Conservation (phyloP, 2,113 vertebrate genomes). For the Corythornis madagascariensis region DNA sequence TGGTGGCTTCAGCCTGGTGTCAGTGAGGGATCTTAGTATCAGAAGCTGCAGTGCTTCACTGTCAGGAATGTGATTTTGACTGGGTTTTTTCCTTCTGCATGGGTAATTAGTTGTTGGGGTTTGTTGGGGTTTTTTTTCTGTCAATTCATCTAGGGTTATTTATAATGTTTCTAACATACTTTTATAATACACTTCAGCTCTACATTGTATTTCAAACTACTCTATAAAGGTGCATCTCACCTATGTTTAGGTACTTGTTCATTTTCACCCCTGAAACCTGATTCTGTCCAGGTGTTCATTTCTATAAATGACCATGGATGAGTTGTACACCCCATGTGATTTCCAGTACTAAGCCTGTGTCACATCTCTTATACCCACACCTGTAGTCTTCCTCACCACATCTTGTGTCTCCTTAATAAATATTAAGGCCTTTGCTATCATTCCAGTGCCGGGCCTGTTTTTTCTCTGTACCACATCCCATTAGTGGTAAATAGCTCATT, state of each 20-base stretch:
- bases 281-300: background rate
- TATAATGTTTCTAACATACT: background rate
- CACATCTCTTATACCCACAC: background rate
- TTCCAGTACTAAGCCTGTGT: background rate
- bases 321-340: background rate
- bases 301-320: background rate
- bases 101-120: background rate
- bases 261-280: background rate
- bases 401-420: background rate
- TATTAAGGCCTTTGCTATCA: background rate
- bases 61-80: background rate
- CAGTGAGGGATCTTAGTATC: background rate
- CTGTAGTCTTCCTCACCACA: background rate
- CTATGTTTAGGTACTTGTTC: background rate
- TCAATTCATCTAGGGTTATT: background rate
- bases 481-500: background rate
- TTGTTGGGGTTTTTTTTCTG: background rate
- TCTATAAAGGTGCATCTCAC: background rate
- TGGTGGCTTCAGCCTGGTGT: background rate
- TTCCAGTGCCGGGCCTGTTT: background rate
- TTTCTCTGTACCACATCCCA: fast-evolving
- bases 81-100: no score
- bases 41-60: background rate
- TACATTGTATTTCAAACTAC: background rate
- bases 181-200: background rate